A percentile compares a stretch with the other conserved stretches of the same genome.
Conservation (phyloP, 2,113 vertebrate genomes). For the Zosterops lateralis region DNA sequence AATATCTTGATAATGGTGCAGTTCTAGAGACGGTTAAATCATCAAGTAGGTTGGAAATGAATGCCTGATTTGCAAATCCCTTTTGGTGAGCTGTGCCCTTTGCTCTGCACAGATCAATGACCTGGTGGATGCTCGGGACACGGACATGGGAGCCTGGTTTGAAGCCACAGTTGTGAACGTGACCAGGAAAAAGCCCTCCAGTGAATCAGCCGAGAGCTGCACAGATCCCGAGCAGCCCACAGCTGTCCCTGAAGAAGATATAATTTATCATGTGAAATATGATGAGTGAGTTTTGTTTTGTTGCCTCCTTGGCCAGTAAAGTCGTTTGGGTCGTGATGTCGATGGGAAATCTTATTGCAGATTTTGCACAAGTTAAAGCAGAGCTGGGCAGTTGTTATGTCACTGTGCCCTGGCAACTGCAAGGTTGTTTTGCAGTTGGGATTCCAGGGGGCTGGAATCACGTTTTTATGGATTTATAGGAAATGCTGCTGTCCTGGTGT, state of each 20-base stretch:
- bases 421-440: neutral
- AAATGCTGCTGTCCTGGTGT: neutral
- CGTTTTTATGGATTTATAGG: neutral
- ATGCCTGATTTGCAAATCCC: neutral
- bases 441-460: neutral
- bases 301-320: neutral
- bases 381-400: neutral
- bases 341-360: neutral
- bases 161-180: conserved; percentile 89
- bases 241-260: conserved; percentile 49
- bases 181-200: conserved; percentile 65
- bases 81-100: neutral
- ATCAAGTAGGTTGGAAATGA: neutral
- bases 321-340: fast-evolving
- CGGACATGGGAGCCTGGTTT: conserved; percentile 95
- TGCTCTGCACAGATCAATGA: conserved; percentile 82
- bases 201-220: conserved; percentile 1
- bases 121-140: conserved; percentile 89
- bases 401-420: neutral
- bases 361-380: neutral
- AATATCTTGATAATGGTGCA: neutral
- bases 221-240: neutral
- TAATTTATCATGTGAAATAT: conserved; percentile 92
- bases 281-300: conserved; percentile 85
- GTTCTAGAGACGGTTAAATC: neutral